Percentiles rank a stretch among this genome's conserved stretches.
These are phyloP conservation scores for Lordiphosa andalusiaca DNA, from an alignment of 2,888 invertebrate genomes.

Conservation along the genomic window DNA sequence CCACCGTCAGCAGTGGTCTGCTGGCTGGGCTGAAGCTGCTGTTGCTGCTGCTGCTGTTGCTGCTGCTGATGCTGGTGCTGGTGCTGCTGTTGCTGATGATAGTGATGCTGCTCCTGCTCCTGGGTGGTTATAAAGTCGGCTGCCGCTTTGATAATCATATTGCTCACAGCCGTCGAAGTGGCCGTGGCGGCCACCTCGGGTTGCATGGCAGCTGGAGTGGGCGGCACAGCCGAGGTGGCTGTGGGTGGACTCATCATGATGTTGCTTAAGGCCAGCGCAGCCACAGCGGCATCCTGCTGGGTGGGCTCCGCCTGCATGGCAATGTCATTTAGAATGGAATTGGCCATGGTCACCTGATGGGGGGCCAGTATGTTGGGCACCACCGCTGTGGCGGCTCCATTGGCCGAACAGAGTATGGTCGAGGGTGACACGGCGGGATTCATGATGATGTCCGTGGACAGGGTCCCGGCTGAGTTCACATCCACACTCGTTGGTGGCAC, in stretches of 20 bases:
- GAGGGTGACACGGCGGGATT: constrained; percentile 84
- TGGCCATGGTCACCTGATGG: constrained; percentile 78
- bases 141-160: constrained; percentile 88
- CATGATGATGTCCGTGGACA: constrained; percentile 83
- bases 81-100: constrained; percentile 73
- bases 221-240: constrained; percentile 53
- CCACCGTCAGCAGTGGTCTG: constrained; percentile 41
- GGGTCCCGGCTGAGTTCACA: constrained; percentile 32
- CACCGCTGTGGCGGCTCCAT: constrained; percentile 74
- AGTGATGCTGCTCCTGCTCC: constrained; percentile 82
- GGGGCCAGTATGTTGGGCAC: constrained; percentile 78
- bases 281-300: constrained; percentile 76
- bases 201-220: constrained; percentile 64
- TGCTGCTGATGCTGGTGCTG: constrained; percentile 80
- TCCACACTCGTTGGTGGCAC: constrained; percentile 55
- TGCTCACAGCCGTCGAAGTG: constrained; percentile 81
- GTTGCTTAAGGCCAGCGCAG: constrained; percentile 77
- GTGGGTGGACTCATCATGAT: constrained; percentile 78
- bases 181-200: constrained; percentile 76
- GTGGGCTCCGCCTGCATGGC: constrained; percentile 77
- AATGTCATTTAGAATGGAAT: constrained; percentile 78
- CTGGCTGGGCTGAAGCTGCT: constrained; percentile 50
- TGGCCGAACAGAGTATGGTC: constrained; percentile 82
- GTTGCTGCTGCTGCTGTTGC: constrained; percentile 48
- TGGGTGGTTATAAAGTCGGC: constrained; percentile 86